phyloP scores from a whole-genome alignment of 2,888 invertebrate genomes.

The Apamea sordens region DNA sequence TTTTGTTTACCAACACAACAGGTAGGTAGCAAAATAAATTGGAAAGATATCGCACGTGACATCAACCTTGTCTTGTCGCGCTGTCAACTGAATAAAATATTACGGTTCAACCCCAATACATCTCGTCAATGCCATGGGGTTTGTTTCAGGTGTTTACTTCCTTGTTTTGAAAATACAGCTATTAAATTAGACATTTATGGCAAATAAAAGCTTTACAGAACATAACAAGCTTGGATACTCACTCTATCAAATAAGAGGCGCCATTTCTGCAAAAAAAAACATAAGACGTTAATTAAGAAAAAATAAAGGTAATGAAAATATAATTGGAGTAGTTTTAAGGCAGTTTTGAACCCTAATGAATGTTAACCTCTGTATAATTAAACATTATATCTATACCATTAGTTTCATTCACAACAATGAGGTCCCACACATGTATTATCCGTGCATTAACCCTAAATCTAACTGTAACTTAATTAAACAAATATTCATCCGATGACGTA shows the following conservation, averaged over 20 bases:
- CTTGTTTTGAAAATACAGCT: conserved; percentile 4
- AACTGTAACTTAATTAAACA: conserved; percentile 60
- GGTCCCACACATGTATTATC: conserved; percentile 53
- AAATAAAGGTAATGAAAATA: neutral
- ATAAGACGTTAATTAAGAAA: neutral
- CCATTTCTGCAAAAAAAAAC: conserved; percentile 94
- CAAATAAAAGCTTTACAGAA: neutral
- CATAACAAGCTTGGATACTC: conserved; percentile 72
- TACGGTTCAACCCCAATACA: conserved; percentile 19
- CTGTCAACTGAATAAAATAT: conserved; percentile 47
- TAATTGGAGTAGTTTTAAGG: conserved; percentile 3
- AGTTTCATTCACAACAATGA: conserved; percentile 55
- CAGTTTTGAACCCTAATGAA: conserved; percentile 7
- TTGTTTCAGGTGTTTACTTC: conserved; percentile 21
- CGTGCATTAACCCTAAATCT: conserved; percentile 62
- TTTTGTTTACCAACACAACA: conserved; percentile 48
- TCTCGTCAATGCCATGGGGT: conserved; percentile 22
- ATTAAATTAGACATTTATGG: neutral
- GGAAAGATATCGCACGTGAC: conserved; percentile 65
- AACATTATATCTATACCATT: conserved; percentile 41
- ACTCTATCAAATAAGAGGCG: conserved; percentile 96
- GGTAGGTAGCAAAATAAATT: conserved; percentile 69
- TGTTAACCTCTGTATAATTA: conserved; percentile 27
- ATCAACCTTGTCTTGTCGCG: conserved; percentile 53
- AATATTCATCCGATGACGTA: conserved; percentile 43